Base-by-base conservation (phyloP, 2,888 invertebrate species). In the Drosophila paramelanica region DNA sequence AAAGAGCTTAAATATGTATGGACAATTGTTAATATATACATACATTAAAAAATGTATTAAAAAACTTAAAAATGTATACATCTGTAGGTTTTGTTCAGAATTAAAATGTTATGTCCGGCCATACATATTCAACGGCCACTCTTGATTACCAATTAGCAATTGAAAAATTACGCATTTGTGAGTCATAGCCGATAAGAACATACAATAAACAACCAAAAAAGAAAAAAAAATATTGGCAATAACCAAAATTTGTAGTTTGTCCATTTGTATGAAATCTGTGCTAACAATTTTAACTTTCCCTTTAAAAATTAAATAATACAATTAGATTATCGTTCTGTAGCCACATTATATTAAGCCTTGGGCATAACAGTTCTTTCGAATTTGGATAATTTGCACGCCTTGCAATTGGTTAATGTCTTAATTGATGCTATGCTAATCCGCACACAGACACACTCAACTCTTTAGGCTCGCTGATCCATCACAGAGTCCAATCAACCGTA, bases 151-250 rank as follows among this genome's bases (percentile, higher is more conserved):
- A 77, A 76, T 80, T 69, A 69, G 52, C 50, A 67, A 53, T 73
- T 39, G 56, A 43, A 27, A 64, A 77, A 64, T 81, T 76, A 76
- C 85, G 82, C 73, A 76, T 65, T 64, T 45, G 1, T 88, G 86
- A 85, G 36, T 88, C 81, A 82, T 62, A 36, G 17, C 3, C 23
- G 81, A 81, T 81, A 81, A 73, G 55, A 61, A 59, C 49, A 6
- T 13, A 20, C 41, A 27, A 33, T 45, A 65, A 61, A 38, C 58
- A 60, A 55, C 14, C 31, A 41, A 62, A 39, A 45, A n/a, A 55
- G 36, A 45, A n/a, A 55, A 50, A 43, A 36, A 1, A 23, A n/a
- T n/a, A n/a, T n/a, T n/a, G 38, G 5, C n/a, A 38, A 57, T n/a
- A 31, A 14, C 2, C 0, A 0, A n/a, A 56, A 53, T n/a, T 10